These are phyloP conservation scores for Seira sanloemensis DNA, from an alignment of 2,888 invertebrate genomes.

Conservation along the genomic window DNA sequence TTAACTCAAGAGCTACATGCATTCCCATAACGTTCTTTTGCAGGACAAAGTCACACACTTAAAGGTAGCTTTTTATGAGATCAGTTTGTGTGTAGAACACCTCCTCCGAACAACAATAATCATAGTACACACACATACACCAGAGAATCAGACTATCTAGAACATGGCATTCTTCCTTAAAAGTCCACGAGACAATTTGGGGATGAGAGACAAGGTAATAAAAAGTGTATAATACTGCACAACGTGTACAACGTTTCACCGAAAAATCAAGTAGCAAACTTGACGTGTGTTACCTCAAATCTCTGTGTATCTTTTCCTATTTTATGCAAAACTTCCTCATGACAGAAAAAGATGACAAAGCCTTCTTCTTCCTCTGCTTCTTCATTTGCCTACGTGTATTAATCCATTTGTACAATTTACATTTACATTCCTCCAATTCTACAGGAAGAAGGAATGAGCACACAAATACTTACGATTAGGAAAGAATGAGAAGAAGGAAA, in stretches of 20 bases:
- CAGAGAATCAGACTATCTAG: background rate
- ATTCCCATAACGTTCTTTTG: slow-evolving; percentile 11
- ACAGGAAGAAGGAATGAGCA: slow-evolving; percentile 16
- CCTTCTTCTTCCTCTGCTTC: slow-evolving; percentile 19
- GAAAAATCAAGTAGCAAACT: background rate
- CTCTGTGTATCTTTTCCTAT: background rate
- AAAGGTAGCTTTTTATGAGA: background rate
- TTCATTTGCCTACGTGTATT: background rate
- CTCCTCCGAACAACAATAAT: background rate
- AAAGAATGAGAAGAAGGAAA: background rate
- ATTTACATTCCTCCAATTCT: background rate
- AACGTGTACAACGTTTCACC: background rate
- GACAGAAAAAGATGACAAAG: background rate
- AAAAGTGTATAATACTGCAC: slow-evolving; percentile 1
- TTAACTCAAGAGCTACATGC: background rate
- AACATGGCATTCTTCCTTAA: slow-evolving; percentile 38
- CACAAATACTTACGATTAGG: slow-evolving; percentile 3
- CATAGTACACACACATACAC: background rate
- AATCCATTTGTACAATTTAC: slow-evolving; percentile 11
- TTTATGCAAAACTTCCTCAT: background rate
- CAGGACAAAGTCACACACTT: background rate
- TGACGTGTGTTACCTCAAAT: background rate
- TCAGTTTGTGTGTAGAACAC: background rate
- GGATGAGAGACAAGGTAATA: background rate
- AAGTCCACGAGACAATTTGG: background rate